Evolutionary conservation across 2,797 vertebrate genomes (phyloP), one percentile per base, ranked within the genome.

Genomic region (Sebastes reedi): DNA sequence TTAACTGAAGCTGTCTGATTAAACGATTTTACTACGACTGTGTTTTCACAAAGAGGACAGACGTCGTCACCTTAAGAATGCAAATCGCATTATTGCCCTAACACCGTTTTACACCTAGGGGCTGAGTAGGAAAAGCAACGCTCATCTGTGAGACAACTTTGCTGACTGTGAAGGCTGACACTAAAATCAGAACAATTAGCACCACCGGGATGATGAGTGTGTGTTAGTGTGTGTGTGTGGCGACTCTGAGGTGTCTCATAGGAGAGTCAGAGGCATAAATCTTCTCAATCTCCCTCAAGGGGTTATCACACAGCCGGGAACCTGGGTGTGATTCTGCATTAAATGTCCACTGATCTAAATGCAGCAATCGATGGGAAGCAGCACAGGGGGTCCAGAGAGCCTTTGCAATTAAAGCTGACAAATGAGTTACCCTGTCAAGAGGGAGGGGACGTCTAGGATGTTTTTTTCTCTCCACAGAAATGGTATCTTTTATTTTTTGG

Each of bases 311-410:
- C 24, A 80, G 82, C 86, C 36, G 36, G 77, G 65, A 88, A 73
- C 67, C 79, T 24, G 88, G 84, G 84, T 91, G 94, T 94, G 94
- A 94, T 89, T 87, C 91, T 84, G 92, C 95, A 95, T 96, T 93
- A 90, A 95, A 94, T 75, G 76, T 27, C 82, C 89, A 82, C 92
- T 89, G 91, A 93, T 93, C 83, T 79, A 85, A 94, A 95, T 83
- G 92, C 92, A 92, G 77, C 73, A 67, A 94, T 95, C 93, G 77
- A 95, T 95, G 73, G 39, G 78, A 80, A 72, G 87, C 84, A 76
- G 85, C 79, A 86, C 87, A 64, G 68, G 86, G 87, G 82, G 78
- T 82, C 81, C 39, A 50, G 59, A 64, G 66, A 91, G 89, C 52
- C 78, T 69, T 85, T 91, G 91, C 90, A 94, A 94, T 95, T 94